Base-by-base conservation (phyloP, 2,797 vertebrate species). In the Glossophaga mutica region DNA sequence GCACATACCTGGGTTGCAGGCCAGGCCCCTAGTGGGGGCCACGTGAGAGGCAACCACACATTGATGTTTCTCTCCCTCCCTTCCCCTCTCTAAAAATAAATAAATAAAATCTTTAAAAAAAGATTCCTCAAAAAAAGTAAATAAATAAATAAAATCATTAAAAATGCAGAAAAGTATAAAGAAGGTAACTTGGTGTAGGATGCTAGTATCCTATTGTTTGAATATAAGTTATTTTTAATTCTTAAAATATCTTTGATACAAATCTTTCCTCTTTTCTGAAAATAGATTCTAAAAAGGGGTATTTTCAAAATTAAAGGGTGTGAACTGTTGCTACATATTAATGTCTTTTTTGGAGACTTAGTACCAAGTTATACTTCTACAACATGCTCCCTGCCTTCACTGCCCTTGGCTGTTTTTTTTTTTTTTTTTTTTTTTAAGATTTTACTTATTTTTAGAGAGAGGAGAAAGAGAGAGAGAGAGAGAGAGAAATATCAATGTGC, bases 221-320 rank as follows among this genome's bases (percentile, higher is more conserved):
- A 39, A 39, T 87, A 2, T 78, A 92, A 95, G 37, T 88, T 88
- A 34, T 76, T 94, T 93, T 65, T 82, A 24, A 85, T 78, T 78
- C 32, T 34, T 83, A 37, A 94, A 96, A 82, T 70, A 77, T n/a
- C 42, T 85, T 82, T 82, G 34, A 42, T 62, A 71, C 44, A 84
- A 37, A 74, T 83, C 39, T 94, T 97, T 96, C 67, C 39, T 91
- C 44, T 94, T 94, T 95, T 79, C 50, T 83, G 59, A 82, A 94
- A 94, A 81, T 87, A 93, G 46, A 48, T 39, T 92, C 18, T 39
- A 50, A 92, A 77, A 96, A 91, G 65, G 70, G 82, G 37, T 37
- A 83, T 91, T 97, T 96, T 62, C 42, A 29, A 95, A 67, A 10
- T 48, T 91, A 87, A 85, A 94, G 77, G 5, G 7, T 94, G 19